Conservation (phyloP, 2,797 vertebrate species). For the Poeciliopsis gracilis region DNA sequence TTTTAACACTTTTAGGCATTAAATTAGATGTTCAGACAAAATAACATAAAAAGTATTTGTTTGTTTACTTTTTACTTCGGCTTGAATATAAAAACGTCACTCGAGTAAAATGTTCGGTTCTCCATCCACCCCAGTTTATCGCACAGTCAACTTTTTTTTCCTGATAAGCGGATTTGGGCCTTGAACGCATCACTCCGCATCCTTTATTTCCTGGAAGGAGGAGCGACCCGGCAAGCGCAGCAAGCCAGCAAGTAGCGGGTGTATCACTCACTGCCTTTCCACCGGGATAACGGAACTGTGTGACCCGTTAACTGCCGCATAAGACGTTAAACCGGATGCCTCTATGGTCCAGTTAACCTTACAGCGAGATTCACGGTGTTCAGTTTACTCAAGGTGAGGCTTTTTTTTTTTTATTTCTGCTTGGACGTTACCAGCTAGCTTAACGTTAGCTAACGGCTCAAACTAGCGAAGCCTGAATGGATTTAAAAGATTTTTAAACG, state of each 20-base stretch:
- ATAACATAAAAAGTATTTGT: no score
- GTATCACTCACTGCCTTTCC: background rate
- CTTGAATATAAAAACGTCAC: no score
- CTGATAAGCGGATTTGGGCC: slow-evolving; percentile 5
- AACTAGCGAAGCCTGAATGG: background rate
- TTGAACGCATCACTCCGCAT: slow-evolving; percentile 47
- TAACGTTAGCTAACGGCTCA: slow-evolving; percentile 41
- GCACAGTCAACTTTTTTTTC: background rate
- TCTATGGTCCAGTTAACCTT: slow-evolving; percentile 75
- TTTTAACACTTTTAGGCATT: background rate
- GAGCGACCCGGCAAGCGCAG: slow-evolving; percentile 22
- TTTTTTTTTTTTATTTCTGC: background rate
- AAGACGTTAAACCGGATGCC: slow-evolving; percentile 57
- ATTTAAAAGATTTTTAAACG: background rate
- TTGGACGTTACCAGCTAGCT: slow-evolving; percentile 16
- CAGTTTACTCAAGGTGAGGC: slow-evolving; percentile 74
- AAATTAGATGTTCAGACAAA: no score
- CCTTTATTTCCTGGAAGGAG: slow-evolving; percentile 54
- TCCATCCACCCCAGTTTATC: background rate
- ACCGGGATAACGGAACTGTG: slow-evolving; percentile 9
- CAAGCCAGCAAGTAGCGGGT: slow-evolving; percentile 28
- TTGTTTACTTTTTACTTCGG: no score
- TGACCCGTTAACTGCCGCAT: slow-evolving; percentile 33
- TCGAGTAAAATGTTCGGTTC: background rate
- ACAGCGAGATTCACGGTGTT: slow-evolving; percentile 56